Percentiles rank a stretch among this genome's conserved stretches.
Conservation (phyloP, 2,113 vertebrate species). For the Glareola pratincola region DNA sequence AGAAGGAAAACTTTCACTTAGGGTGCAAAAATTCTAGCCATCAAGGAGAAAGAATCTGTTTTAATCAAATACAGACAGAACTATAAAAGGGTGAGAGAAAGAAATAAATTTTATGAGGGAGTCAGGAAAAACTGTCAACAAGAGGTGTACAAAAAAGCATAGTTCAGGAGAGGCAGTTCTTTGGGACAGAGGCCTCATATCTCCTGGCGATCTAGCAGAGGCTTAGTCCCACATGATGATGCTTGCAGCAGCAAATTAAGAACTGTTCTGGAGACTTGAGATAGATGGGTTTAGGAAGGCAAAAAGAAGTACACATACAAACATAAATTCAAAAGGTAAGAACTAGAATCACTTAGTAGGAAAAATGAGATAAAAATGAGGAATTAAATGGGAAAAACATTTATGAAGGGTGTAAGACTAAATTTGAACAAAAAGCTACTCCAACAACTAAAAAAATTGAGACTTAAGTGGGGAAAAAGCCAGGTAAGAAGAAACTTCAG, state of each 20-base stretch:
- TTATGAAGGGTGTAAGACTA: not conserved
- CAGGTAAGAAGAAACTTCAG: not conserved
- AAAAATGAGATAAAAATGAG: not conserved
- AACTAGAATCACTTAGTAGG: not conserved
- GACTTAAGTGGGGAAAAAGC: accelerated
- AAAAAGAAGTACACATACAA: not conserved
- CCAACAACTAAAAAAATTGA: not conserved
- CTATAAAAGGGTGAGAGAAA: not conserved
- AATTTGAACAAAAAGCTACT: not conserved
- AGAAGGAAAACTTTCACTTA: not conserved
- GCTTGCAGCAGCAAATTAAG: not conserved
- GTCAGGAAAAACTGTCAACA: not conserved
- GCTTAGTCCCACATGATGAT: not conserved
- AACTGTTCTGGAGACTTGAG: not conserved
- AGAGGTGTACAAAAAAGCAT: not conserved
- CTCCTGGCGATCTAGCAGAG: not conserved
- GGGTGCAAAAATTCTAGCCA: not conserved
- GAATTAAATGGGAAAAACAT: not conserved
- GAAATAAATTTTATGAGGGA: not conserved
- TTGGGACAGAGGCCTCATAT: not conserved
- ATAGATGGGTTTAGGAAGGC: not conserved
- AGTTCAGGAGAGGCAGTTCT: not conserved
- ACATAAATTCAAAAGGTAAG: not conserved
- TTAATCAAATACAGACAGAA: not conserved
- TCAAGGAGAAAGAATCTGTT: not conserved